phyloP scores from a whole-genome alignment of 2,113 vertebrate species.

The Cichladusa arquata region DNA sequence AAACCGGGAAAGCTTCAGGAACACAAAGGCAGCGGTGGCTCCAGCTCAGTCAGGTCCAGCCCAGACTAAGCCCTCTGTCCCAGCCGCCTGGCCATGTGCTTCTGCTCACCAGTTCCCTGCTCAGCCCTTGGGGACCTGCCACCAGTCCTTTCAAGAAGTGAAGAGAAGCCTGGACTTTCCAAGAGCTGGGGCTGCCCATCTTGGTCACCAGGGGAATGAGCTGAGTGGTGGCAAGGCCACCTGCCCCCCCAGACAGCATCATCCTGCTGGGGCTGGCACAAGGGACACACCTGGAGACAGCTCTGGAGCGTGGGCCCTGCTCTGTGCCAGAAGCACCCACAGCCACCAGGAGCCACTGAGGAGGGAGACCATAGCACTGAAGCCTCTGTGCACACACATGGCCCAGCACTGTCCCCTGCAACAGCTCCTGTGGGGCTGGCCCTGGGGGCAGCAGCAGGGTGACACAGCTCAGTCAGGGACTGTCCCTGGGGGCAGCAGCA shows the following conservation, averaged over 20 bases:
- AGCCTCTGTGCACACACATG: background rate
- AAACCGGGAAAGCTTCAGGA: background rate
- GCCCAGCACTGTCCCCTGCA: background rate
- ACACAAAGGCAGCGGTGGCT: background rate
- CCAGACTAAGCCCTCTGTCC: background rate
- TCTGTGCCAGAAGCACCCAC: background rate
- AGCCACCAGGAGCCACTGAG: background rate
- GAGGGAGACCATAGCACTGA: background rate
- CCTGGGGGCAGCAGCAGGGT: background rate
- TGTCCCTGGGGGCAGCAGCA: background rate
- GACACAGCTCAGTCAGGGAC: background rate
- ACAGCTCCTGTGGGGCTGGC: background rate
- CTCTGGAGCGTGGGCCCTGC: background rate
- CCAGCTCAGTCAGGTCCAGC: background rate
- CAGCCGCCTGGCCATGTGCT: accelerated
- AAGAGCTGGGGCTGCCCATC: background rate
- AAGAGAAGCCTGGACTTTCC: background rate
- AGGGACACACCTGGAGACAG: background rate
- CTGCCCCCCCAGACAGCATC: background rate
- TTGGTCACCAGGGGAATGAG: background rate
- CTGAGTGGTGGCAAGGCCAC: background rate
- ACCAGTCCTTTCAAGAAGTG: background rate
- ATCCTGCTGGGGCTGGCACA: background rate
- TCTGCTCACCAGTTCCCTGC: background rate
- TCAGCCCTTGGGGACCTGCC: background rate